Evolutionary conservation across 2,888 invertebrate species (phyloP), one percentile per base, ranked within the genome.

Genomic region (Lordiphosa fenestrarum): DNA sequence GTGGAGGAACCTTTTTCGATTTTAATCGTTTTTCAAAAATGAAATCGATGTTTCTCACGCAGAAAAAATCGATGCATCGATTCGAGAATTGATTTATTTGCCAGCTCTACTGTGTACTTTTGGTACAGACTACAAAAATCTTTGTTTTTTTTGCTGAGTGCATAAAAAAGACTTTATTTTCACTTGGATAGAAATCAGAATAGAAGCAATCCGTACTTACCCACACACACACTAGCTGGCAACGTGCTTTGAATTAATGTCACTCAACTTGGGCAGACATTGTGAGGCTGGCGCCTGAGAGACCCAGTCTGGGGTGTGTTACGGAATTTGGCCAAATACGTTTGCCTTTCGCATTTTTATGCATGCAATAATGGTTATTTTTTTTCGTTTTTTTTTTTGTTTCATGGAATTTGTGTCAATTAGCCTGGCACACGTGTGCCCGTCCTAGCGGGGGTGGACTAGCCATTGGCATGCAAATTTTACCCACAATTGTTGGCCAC

Each of bases 181-280:
- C 54, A 60, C 53, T 67, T 62, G 62, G 55, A 81, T 76, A 70
- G 68, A 69, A 77, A 84, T 77, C 69, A 77, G 71, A 69, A 77
- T 61, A 40, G 49, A 42, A 57, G 36, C 23, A 37, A 39, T 23
- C 35, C 13, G 37, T 37, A 53, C 46, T 40, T 48, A 48, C 60
- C 51, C 33, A 35, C 33, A 46, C 40, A 25, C 39, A 42, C 37
- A 25, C 52, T 52, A 53, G 38, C 46, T 51, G 56, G 35, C 42
- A 59, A 80, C 77, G 85, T 76, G 77, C 66, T 75, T 74, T 75
- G 75, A 72, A 87, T 81, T 84, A 85, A 77, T 86, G 84, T 83
- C 86, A 81, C 73, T 78, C 70, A 85, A 73, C 69, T 19, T n/a
- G 50, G 50, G 25, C 23, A 40, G 23, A 42, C 42, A 30, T 42